These are phyloP conservation scores for Thryonomys swinderianus DNA, from an alignment of 2,113 vertebrate species.

Conservation along the genomic window DNA sequence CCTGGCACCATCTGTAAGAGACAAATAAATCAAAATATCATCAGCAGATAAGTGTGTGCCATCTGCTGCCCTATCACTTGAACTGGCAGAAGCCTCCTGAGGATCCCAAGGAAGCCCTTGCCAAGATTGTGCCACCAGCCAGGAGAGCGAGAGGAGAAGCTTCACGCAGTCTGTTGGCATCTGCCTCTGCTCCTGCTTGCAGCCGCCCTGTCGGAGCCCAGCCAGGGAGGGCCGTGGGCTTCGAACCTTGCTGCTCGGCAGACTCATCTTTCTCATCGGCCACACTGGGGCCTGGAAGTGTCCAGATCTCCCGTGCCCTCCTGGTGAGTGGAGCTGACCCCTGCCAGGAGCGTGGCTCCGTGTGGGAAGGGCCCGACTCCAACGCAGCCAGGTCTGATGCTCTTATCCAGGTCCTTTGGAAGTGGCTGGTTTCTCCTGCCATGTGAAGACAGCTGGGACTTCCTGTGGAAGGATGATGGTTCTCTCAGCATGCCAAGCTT, in stretches of 20 bases:
- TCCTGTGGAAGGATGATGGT: background rate
- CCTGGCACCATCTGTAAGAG: slow-evolving; percentile 81
- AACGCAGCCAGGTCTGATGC: background rate
- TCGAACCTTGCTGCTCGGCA: background rate
- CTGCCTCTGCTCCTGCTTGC: background rate
- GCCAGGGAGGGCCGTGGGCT: background rate
- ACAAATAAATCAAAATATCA: slow-evolving; percentile 84
- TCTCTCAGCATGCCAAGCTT: background rate
- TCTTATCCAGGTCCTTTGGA: background rate
- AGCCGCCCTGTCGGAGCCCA: slow-evolving; percentile 7
- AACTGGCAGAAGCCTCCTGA: slow-evolving; percentile 76
- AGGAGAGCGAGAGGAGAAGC: background rate
- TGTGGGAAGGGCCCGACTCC: background rate
- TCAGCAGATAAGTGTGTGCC: slow-evolving; percentile 81
- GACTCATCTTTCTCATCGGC: background rate
- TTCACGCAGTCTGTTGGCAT: background rate
- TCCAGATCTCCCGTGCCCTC: background rate
- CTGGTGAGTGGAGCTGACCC: rapidly evolving
- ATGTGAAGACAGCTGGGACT: background rate
- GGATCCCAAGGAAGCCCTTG: slow-evolving; percentile 64
- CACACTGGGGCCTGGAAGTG: background rate
- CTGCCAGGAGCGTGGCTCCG: background rate
- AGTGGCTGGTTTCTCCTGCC: background rate
- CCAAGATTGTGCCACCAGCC: slow-evolving; percentile 56
- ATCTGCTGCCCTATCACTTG: slow-evolving; percentile 81